Percentiles rank a stretch among this genome's conserved stretches.
Evolutionary conservation across 2,113 vertebrate genomes (phyloP).

Genomic region (Chaetodon auriga): DNA sequence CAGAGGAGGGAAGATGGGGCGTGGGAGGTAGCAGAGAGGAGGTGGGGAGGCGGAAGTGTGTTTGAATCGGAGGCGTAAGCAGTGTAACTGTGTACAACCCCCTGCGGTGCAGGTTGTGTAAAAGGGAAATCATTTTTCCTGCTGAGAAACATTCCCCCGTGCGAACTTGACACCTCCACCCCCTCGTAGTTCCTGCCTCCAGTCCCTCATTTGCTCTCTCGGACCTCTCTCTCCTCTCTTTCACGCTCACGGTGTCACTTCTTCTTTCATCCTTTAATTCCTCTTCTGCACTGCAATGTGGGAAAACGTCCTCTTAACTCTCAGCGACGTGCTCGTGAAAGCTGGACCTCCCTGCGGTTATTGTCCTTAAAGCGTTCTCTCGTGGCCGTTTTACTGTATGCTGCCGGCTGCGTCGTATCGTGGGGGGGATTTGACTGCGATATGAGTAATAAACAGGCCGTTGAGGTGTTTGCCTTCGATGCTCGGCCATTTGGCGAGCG

Average conservation of each 20-base stretch:
- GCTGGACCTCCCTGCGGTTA: constrained; percentile 4
- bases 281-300: constrained; percentile 9
- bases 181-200: constrained; percentile 18
- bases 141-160: constrained; percentile 66
- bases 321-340: constrained; percentile 10
- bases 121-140: constrained; percentile 77
- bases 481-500: constrained; percentile 48
- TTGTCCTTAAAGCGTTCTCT: constrained; percentile 23
- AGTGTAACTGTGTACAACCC: constrained; percentile 71
- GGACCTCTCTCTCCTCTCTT: constrained; percentile 30
- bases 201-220: constrained; percentile 53
- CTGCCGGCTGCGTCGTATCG: constrained; percentile 16
- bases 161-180: constrained; percentile 57
- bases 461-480: constrained; percentile 40
- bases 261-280: constrained; percentile 24
- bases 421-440: constrained; percentile 27
- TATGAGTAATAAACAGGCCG: constrained; percentile 51
- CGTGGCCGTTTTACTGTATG: constrained; percentile 2
- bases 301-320: constrained; percentile 21
- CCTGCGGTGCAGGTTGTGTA: constrained; percentile 73
- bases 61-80: constrained; percentile 66
- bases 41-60: constrained; percentile 65
- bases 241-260: constrained; percentile 20
- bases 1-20: constrained; percentile 45
- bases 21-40: constrained; percentile 30